A percentile compares a stretch with the other conserved stretches of the same genome.
These are phyloP conservation scores for Pomatorhinus ruficollis DNA, from an alignment of 2,113 vertebrate genomes.

Conservation along the genomic window DNA sequence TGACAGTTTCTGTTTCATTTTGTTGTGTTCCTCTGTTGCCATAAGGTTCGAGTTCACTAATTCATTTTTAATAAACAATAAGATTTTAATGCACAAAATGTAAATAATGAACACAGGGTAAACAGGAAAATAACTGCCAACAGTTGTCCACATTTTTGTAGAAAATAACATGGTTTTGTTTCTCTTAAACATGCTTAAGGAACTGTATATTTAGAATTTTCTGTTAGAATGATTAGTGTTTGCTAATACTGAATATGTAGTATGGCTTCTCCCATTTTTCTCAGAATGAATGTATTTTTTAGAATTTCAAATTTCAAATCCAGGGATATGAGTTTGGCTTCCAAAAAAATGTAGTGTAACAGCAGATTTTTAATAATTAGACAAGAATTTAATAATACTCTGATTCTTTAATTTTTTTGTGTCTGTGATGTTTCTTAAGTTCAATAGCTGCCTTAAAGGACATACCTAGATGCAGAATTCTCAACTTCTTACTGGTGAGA, in stretches of 20 bases:
- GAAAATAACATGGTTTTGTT: not conserved
- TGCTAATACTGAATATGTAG: not conserved
- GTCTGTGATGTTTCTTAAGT: not conserved
- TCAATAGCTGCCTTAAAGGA: not conserved
- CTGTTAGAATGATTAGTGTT: not conserved
- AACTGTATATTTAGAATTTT: not conserved
- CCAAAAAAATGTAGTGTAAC: not conserved
- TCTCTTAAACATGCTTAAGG: not conserved
- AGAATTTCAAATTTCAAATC: not conserved
- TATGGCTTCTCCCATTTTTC: fast-evolving
- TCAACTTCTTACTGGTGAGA: not conserved
- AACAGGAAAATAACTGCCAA: not conserved
- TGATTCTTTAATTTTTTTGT: not conserved
- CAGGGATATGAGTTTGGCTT: not conserved
- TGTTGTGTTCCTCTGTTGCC: not conserved
- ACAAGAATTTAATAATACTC: not conserved
- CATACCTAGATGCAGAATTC: not conserved
- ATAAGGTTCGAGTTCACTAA: not conserved
- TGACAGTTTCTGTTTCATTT: not conserved
- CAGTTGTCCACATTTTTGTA: not conserved
- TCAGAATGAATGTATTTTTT: not conserved
- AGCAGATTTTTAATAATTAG: not conserved
- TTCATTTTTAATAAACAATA: not conserved
- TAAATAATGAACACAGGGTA: not conserved
- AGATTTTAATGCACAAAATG: not conserved